Conservation (phyloP, 2,113 vertebrate species). For the Nestor notabilis region DNA sequence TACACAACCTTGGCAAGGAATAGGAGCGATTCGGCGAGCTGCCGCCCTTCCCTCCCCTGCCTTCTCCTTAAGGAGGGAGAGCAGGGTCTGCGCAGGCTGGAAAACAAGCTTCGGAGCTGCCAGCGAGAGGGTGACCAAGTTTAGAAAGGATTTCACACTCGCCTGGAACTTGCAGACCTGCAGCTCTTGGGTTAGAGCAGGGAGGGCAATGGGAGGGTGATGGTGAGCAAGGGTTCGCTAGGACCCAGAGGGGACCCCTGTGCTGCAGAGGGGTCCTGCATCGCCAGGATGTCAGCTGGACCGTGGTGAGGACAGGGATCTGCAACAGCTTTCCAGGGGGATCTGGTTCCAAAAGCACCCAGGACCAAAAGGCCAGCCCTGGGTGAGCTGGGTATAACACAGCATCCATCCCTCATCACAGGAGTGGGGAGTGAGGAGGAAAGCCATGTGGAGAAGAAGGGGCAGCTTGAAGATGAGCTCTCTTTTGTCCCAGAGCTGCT, state of each 20-base stretch:
- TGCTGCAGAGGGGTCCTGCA: background rate
- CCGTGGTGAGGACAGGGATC: accelerated
- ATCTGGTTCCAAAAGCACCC: background rate
- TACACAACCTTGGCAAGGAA: constrained; percentile 41
- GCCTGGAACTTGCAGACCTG: constrained; percentile 10
- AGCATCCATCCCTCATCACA: background rate
- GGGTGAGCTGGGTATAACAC: background rate
- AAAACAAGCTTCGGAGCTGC: constrained; percentile 35
- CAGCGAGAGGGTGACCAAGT: constrained; percentile 8
- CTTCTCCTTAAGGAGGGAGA: constrained; percentile 37
- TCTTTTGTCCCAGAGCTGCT: background rate
- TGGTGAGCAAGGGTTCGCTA: background rate
- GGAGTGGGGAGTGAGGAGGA: background rate
- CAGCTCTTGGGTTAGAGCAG: accelerated
- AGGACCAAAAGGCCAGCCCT: background rate
- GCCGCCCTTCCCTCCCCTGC: background rate
- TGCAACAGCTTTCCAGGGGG: accelerated
- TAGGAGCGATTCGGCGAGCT: background rate
- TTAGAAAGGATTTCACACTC: constrained; percentile 46
- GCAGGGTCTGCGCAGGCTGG: background rate
- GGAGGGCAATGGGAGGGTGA: background rate
- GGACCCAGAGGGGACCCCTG: accelerated
- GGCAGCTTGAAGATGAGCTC: background rate
- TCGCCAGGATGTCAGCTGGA: too few species aligned
- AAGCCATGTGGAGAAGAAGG: background rate